A percentile compares a stretch with the other conserved stretches of the same genome.
These are phyloP conservation scores for Brachyopa scutellaris DNA, from an alignment of 2,888 invertebrate species.

Conservation along the genomic window DNA sequence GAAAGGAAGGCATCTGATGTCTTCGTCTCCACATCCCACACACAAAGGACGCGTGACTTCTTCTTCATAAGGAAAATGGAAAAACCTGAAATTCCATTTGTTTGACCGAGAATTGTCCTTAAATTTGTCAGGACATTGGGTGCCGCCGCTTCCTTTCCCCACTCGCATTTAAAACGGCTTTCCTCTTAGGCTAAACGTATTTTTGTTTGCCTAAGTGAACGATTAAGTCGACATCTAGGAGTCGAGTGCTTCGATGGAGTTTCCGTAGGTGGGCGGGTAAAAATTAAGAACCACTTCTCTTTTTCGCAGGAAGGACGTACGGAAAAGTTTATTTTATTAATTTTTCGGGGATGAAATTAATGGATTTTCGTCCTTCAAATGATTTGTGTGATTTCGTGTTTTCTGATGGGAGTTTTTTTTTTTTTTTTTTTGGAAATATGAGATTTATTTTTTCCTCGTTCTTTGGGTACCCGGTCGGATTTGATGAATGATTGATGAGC, in stretches of 20 bases:
- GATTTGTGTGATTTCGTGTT: slow-evolving; percentile 36
- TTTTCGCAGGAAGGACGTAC: neutral
- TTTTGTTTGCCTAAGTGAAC: slow-evolving; percentile 62
- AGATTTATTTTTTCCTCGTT: slow-evolving; percentile 6
- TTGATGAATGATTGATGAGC: slow-evolving; percentile 68
- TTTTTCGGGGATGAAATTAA: slow-evolving; percentile 57
- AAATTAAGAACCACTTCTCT: slow-evolving; percentile 19
- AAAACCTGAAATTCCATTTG: slow-evolving; percentile 48
- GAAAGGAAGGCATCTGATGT: slow-evolving; percentile 15
- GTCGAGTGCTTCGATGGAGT: slow-evolving; percentile 7
- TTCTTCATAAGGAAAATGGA: slow-evolving; percentile 30
- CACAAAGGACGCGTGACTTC: slow-evolving; percentile 13
- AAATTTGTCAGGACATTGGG: slow-evolving; percentile 22
- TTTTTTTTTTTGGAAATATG: slow-evolving; percentile 44
- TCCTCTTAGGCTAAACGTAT: slow-evolving; percentile 34
- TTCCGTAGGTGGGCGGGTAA: neutral
- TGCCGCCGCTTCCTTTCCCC: neutral
- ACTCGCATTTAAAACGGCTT: slow-evolving; percentile 14
- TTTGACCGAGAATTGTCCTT: slow-evolving; percentile 46
- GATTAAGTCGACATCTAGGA: slow-evolving; percentile 50
- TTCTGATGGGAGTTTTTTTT: slow-evolving; percentile 21
- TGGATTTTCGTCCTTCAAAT: slow-evolving; percentile 60
- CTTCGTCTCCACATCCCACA: slow-evolving; percentile 3
- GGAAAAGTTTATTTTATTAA: slow-evolving; percentile 61
- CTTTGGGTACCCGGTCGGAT: slow-evolving; percentile 34